These are phyloP conservation scores for Noctua fimbriata DNA, from an alignment of 2,888 invertebrate genomes.

Conservation along the genomic window DNA sequence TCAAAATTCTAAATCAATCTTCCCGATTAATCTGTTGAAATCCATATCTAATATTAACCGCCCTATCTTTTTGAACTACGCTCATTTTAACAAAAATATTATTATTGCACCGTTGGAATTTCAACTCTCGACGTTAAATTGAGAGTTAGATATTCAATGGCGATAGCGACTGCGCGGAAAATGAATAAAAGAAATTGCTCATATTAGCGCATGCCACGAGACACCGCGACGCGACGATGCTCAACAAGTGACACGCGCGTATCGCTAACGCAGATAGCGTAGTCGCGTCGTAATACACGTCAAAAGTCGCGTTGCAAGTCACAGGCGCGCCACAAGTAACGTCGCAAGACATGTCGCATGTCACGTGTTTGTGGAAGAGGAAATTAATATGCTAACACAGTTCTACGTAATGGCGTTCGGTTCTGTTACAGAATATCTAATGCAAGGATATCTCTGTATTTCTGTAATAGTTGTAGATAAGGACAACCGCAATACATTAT, in stretches of 20 bases:
- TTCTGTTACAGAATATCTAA: slow-evolving; percentile 7
- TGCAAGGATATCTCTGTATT: neutral
- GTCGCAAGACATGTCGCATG: neutral
- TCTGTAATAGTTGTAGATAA: slow-evolving; percentile 1
- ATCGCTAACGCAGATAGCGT: too few species aligned
- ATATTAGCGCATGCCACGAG: neutral
- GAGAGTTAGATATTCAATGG: neutral
- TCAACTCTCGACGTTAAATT: neutral
- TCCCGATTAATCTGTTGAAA: slow-evolving; percentile 3
- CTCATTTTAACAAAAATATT: neutral
- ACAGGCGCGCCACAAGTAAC: too few species aligned
- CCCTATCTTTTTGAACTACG: neutral
- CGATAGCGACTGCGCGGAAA: neutral
- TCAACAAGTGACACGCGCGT: too few species aligned
- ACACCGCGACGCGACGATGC: neutral
- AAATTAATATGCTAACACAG: slow-evolving; percentile 17
- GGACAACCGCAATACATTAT: neutral
- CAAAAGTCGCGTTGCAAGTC: neutral
- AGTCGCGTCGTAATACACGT: neutral
- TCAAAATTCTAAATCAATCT: too few species aligned
- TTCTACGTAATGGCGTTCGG: neutral
- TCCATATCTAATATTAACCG: slow-evolving; percentile 6
- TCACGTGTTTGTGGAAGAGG: neutral
- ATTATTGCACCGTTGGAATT: neutral
- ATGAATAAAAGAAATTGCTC: neutral